Conservation (phyloP, 2,888 invertebrate genomes). For the Exephanes ischioxanthus region DNA sequence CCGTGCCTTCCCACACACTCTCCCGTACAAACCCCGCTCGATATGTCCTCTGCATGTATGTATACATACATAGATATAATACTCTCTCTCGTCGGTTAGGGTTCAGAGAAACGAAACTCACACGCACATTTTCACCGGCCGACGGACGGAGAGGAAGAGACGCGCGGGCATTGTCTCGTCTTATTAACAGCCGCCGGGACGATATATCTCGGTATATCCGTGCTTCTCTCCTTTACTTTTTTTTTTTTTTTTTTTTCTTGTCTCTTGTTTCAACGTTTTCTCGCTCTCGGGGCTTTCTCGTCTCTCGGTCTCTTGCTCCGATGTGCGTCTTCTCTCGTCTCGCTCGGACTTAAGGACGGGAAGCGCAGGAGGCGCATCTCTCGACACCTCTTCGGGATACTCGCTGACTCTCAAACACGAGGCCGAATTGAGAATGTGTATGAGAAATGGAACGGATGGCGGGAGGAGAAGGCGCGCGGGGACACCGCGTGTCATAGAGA, state of each 20-base stretch:
- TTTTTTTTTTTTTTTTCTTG: constrained; percentile 36
- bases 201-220: constrained; percentile 79
- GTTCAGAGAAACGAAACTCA: constrained; percentile 49
- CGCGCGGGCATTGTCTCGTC: constrained; percentile 82
- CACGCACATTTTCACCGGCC: constrained; percentile 60
- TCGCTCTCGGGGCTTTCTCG: constrained; percentile 35
- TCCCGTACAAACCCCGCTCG: constrained; percentile 42
- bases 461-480: background rate
- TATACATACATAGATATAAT: background rate
- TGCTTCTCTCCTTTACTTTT: constrained; percentile 37
- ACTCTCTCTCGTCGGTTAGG: constrained; percentile 44
- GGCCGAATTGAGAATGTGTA: background rate
- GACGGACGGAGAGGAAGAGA: constrained; percentile 66
- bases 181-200: constrained; percentile 82
- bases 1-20: constrained; percentile 78
- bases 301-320: constrained; percentile 45
- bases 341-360: background rate
- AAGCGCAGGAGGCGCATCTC: constrained; percentile 61
- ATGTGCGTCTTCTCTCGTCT: constrained; percentile 32
- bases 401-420: constrained; percentile 12
- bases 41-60: background rate
- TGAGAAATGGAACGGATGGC: constrained; percentile 16
- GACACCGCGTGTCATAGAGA: constrained; percentile 41
- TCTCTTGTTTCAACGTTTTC: constrained; percentile 31
- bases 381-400: constrained; percentile 71